Base-by-base conservation (phyloP, 2,797 vertebrate genomes). In the Neosalanx taihuensis region DNA sequence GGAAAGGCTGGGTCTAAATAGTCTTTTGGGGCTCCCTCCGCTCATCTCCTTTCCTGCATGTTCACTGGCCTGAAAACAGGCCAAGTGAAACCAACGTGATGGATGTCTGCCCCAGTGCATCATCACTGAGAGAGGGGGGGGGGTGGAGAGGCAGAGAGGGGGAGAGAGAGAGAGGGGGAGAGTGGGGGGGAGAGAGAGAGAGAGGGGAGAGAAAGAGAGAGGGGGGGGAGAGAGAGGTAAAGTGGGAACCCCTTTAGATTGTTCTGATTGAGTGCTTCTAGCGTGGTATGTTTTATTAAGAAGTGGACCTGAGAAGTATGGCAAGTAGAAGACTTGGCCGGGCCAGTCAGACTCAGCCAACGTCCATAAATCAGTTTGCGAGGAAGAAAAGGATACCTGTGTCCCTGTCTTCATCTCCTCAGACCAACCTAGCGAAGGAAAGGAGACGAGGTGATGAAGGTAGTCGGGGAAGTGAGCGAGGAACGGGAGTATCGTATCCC, bases 141-240 rank as follows among this genome's bases (percentile, higher is more conserved):
- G n/a, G 18, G 31, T 46, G 61, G 51, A 62, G 61, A 53, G 12
- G 69, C 73, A 66, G 79, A 79, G 78, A 80, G 79, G 29, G 64
- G 79, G 71, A 57, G 62, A 63, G 60, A 64, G n/a, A 23, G 51
- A 62, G 70, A 61, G 76, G 66, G 76, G 77, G 75, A 61, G 26
- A 60, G 68, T 63, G 33, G 60, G 59, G 4, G 67, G 61, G 58
- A 71, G 66, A 72, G 0, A 7, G 30, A n/a, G 64, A 60, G 72
- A 76, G 57, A 68, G 80, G n/a, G n/a, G n/a, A n/a, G 18, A 59
- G 23, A 23, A 23, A n/a, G 56, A 58, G 56, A 53, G 51, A 53
- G n/a, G n/a, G n/a, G 51, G 10, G 51, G 18, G 51, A 56, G 53
- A 57, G 57, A 59, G 18, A 20, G 57, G 7, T 5, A n/a, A n/a